phyloP scores from a whole-genome alignment of 2,113 vertebrate species.

The Gopherus flavomarginatus region DNA sequence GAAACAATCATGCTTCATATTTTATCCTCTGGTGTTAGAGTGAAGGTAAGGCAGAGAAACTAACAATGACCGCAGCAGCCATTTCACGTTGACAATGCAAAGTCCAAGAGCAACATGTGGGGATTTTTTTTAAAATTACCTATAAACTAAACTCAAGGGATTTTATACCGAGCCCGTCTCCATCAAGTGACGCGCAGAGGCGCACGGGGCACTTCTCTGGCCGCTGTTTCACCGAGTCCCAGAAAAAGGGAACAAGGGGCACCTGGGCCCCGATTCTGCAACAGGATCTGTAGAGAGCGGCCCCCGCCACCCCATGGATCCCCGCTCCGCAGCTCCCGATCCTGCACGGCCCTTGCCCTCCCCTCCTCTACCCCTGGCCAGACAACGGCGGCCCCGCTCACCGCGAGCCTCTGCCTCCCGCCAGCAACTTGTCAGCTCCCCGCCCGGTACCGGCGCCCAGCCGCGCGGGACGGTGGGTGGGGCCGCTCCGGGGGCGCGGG shows the following conservation, averaged over 20 bases:
- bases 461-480: no score
- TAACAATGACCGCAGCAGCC: not conserved
- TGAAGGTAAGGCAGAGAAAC: no score
- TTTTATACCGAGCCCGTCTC: not conserved
- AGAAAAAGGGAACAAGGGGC: not conserved
- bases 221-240: no score
- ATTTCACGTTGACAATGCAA: not conserved
- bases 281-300: not conserved
- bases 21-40: no score
- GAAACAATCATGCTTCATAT: no score
- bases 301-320: not conserved
- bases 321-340: not conserved
- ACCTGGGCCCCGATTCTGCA: not conserved
- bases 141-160: not conserved
- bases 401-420: not conserved
- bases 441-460: no score
- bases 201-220: no score
- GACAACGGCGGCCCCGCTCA: not conserved
- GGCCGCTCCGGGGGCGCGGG: no score
- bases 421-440: not conserved
- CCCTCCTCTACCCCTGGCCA: not conserved
- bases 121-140: no score
- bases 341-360: not conserved
- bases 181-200: not conserved
- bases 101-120: accelerated